These are phyloP conservation scores for Chaetura pelagica DNA, from an alignment of 2,113 vertebrate genomes.

Conservation along the genomic window DNA sequence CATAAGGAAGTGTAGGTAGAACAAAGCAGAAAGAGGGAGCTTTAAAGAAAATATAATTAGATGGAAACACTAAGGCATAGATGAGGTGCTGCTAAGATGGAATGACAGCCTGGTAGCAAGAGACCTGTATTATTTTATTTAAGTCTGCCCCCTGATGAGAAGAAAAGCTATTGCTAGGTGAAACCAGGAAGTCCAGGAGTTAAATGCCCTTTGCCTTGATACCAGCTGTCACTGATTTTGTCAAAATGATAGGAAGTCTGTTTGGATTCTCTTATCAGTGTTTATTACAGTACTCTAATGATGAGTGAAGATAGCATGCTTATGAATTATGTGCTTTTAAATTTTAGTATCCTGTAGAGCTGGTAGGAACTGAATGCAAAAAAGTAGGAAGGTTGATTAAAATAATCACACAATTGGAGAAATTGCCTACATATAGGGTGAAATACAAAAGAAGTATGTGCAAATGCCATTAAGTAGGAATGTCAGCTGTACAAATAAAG, in stretches of 20 bases:
- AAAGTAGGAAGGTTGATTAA: not conserved
- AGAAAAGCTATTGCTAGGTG: not conserved
- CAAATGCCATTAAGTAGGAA: not conserved
- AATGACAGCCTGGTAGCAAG: not conserved
- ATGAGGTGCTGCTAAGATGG: not conserved
- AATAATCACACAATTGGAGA: not conserved
- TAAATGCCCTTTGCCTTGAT: not conserved
- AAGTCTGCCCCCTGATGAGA: not conserved
- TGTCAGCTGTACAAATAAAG: not conserved
- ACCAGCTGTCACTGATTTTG: not conserved
- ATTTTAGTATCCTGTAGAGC: not conserved
- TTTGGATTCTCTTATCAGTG: accelerated
- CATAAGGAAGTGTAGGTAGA: not conserved
- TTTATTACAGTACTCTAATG: not conserved
- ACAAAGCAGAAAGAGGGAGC: not conserved
- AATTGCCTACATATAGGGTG: not conserved
- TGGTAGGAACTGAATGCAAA: not conserved
- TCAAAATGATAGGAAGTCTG: not conserved
- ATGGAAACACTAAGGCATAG: not conserved
- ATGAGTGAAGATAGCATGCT: not conserved
- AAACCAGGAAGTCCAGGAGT: not conserved
- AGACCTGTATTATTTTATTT: not conserved
- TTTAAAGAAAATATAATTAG: not conserved
- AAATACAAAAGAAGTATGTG: not conserved
- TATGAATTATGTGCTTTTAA: not conserved